Evolutionary conservation across 2,797 vertebrate species (phyloP), one percentile per base, ranked within the genome.

Genomic region (Anguilla megastoma): DNA sequence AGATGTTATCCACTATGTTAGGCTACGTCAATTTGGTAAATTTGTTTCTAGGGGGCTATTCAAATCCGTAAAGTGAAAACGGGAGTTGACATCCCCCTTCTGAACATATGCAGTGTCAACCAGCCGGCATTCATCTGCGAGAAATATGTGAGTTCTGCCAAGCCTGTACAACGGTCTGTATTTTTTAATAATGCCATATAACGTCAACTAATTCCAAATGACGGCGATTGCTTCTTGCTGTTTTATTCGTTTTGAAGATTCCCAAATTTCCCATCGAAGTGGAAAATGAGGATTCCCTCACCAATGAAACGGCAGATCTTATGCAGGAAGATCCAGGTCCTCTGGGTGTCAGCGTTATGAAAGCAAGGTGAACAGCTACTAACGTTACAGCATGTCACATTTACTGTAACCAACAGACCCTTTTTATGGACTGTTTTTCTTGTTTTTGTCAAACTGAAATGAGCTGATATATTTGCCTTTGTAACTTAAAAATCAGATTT

Each of bases 291-390:
- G 95, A 95, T 48, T 88, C 92, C 88, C 92, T 90, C 66, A 1
- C 76, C 36, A 89, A 86, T 33, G 92, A 89, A 86, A 89, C 87
- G 36, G 36, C 10, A 6, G 56, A 52, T 58, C 82, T 58, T 12
- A 52, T 93, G 5, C 90, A 93, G 87, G 93, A 91, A 86, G 92
- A 91, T 88, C 45, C 90, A 12, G 94, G 91, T 83, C 94, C 96
- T 4, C 90, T 96, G 89, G 94, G 97, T 3, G 95, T 99, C 54
- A 92, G 96, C 79, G 74, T 98, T 89, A 95, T 92, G 89, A 97
- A 95, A 96, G 98, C 98, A 90, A 99, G 97, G 99, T 99, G 91
- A 89, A 30, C 24, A 41, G 33, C 1, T 48, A 16, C 30, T 16
- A 12, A 63, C 27, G 21, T 30, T 24, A 16, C 33, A 45, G 30